Evolutionary conservation across 2,888 invertebrate species (phyloP).

Genomic region (Nymphalis urticae): DNA sequence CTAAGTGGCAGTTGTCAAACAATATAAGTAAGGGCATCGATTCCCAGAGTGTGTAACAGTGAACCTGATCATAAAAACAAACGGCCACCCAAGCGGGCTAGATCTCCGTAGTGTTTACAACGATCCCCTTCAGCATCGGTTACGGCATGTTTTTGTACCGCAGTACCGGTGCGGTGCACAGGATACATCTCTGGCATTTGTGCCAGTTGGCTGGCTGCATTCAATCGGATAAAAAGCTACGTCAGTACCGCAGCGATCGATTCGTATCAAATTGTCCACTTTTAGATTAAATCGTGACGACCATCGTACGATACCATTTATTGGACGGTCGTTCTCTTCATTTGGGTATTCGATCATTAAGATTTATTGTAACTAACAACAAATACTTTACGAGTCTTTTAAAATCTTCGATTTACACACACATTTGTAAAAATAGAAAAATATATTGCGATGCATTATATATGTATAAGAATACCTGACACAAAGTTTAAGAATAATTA

Average conservation of each 20-base stretch:
- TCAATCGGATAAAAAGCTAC: slow-evolving; percentile 13
- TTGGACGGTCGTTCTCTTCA: too few relatives aligned
- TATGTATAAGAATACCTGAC: too few relatives aligned
- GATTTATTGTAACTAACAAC: too few relatives aligned
- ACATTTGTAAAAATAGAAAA: too few relatives aligned
- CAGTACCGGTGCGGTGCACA: slow-evolving; percentile 4
- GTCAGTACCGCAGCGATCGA: slow-evolving; percentile 3
- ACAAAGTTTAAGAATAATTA: too few relatives aligned
- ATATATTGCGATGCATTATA: too few relatives aligned
- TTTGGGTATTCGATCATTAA: too few relatives aligned
- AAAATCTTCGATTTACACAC: too few relatives aligned
- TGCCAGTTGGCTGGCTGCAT: slow-evolving; percentile 24
- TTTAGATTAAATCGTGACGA: neutral
- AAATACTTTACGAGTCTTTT: too few relatives aligned
- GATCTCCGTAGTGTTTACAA: slow-evolving; percentile 7
- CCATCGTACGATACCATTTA: too few relatives aligned
- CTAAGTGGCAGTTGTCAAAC: neutral
- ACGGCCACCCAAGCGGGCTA: slow-evolving; percentile 8
- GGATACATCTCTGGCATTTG: slow-evolving; percentile 13
- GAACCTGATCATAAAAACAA: neutral
- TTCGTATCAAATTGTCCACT: neutral
- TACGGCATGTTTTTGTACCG: slow-evolving; percentile 4
- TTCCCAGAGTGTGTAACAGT: neutral
- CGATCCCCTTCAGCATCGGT: neutral
- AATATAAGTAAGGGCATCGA: neutral